Evolutionary conservation across 2,113 vertebrate species (phyloP).

Genomic region (Propithecus coquereli): DNA sequence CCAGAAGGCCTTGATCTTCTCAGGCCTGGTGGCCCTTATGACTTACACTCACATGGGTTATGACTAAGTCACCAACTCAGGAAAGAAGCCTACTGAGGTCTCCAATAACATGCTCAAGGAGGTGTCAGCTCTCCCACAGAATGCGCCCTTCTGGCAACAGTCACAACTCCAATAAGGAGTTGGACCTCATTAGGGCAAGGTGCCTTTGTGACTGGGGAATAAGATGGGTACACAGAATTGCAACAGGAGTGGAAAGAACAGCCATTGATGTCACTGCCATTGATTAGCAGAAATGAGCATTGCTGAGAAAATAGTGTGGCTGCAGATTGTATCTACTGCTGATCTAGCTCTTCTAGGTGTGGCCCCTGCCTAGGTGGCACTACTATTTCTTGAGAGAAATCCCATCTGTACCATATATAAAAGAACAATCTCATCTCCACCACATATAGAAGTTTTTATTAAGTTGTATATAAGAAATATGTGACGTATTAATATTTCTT

Average conservation of each 20-base stretch:
- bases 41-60: not conserved
- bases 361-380: fast-evolving
- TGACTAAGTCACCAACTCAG: no score
- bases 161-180: not conserved
- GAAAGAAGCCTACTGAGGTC: not conserved
- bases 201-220: not conserved
- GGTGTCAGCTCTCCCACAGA: not conserved
- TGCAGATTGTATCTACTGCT: not conserved
- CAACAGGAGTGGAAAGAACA: not conserved
- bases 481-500: not conserved
- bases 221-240: not conserved
- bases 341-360: not conserved
- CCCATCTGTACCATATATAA: not conserved
- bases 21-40: fast-evolving
- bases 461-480: not conserved
- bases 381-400: not conserved
- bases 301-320: not conserved
- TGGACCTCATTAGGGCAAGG: not conserved
- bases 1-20: not conserved
- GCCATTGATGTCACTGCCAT: not conserved
- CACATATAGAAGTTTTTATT: not conserved
- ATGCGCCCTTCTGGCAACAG: not conserved
- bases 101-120: not conserved
- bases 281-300: not conserved
- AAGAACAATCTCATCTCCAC: not conserved